Evolutionary conservation across 2,113 vertebrate genomes (phyloP), one percentile per base, ranked within the genome.

Genomic region (Toxotes jaculatrix): DNA sequence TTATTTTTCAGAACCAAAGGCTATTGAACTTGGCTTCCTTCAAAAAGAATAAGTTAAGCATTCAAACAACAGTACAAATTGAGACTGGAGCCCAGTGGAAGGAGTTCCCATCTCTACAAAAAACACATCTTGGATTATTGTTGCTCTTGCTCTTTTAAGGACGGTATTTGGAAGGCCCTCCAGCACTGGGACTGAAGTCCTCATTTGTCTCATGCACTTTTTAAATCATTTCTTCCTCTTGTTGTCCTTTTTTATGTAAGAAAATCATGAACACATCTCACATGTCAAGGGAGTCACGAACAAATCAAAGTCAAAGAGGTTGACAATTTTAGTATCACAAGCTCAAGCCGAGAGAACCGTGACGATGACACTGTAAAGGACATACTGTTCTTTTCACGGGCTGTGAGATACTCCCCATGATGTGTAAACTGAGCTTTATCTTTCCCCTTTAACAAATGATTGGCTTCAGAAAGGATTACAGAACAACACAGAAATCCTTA

Each of bases 21-120:
- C 73, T 81, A 38, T 69, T 84, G 61, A 65, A 67, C 65, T 83
- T 89, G 67, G 73, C 65, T 21, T 42, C 23, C 40, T 38, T 66
- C 0, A 17, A 38, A 70, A 56, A 68, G 17, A 65, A 49, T 6
- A 13, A 51, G 7, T 27, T 31, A 79, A 81, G 74, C 32, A 67
- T 47, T 23, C 2, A 77, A 34, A 16, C 40, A 49, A 34, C 40
- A 63, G 77, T 19, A 81, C 59, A 47, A 61, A 61, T 43, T 49
- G 5, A 63, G 23, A 51, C 34, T 38, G 23, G 32, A 71, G 38
- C 17, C n/a, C 1, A 27, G 4, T 3, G 3, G 34, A 53, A 36
- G 13, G 38, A 64, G 10, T 14, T 36, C 3, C 4, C 19, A 70
- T 40, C 23, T 14, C 31, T 21, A 13, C 9, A 4, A 34, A 27